Percentiles rank a stretch among this genome's conserved stretches.
Conservation (phyloP, 1,140 invertebrate species). For the Danaus melanippus region DNA sequence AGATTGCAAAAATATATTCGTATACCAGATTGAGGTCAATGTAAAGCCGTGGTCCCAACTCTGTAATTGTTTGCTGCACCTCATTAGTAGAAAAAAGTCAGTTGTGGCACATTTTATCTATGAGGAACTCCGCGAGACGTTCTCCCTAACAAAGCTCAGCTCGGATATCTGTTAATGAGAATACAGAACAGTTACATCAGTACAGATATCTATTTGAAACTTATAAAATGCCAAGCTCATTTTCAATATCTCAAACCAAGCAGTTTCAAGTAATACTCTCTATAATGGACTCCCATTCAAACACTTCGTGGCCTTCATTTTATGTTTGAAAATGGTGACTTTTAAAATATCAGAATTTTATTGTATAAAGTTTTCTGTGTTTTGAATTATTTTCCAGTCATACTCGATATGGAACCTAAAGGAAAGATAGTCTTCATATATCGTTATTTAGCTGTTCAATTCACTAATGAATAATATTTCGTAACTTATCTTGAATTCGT, state of each 20-base stretch:
- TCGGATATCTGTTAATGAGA: slow-evolving; percentile 43
- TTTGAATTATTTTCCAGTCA: neutral
- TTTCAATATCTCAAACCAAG: slow-evolving; percentile 21
- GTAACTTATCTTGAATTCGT: slow-evolving; percentile 19
- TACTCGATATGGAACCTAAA: neutral
- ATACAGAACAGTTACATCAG: slow-evolving; percentile 21
- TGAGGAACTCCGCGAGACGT: slow-evolving; percentile 29
- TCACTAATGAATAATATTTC: slow-evolving; percentile 18
- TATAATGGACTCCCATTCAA: slow-evolving; percentile 29
- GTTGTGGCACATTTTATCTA: slow-evolving; percentile 38
- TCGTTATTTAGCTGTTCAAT: slow-evolving; percentile 5
- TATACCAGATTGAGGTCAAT: slow-evolving; percentile 19
- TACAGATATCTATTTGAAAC: slow-evolving; percentile 18
- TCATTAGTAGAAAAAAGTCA: slow-evolving; percentile 47
- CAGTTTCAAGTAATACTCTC: slow-evolving; percentile 26
- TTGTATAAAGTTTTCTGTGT: neutral
- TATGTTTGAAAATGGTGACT: slow-evolving; percentile 17
- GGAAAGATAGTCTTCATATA: neutral
- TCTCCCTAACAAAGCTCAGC: slow-evolving; percentile 30
- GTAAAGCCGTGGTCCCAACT: slow-evolving; percentile 19
- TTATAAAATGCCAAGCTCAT: slow-evolving; percentile 23
- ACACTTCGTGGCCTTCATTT: slow-evolving; percentile 16
- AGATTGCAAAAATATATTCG: slow-evolving; percentile 18
- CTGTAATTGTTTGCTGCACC: slow-evolving; percentile 20
- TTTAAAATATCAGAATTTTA: slow-evolving; percentile 8